Percentiles rank a stretch among this genome's conserved stretches.
Conservation (phyloP, 2,797 vertebrate species). For the Acropternis orthonyx region DNA sequence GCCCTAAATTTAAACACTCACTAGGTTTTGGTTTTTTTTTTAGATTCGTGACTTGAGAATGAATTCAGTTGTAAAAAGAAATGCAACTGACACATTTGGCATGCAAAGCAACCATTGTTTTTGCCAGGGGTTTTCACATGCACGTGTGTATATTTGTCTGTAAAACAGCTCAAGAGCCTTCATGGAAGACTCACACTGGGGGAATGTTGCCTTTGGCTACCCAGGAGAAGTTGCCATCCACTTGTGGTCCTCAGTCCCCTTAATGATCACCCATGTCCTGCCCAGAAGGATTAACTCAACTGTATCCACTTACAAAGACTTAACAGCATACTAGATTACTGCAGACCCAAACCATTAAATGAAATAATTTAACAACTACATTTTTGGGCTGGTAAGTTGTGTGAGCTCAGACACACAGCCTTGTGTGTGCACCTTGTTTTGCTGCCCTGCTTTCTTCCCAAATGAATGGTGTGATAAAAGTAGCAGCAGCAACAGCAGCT, state of each 20-base stretch:
- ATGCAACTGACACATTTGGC: constrained; percentile 47
- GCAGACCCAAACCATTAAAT: constrained; percentile 30
- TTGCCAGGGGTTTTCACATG: background rate
- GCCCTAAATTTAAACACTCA: constrained; percentile 31
- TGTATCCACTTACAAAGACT: background rate
- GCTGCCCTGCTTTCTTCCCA: background rate
- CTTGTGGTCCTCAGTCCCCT: background rate
- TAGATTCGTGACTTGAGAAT: constrained; percentile 15
- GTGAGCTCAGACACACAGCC: constrained; percentile 33
- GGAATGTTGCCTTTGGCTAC: background rate
- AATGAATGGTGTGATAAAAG: constrained; percentile 50
- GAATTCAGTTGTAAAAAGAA: constrained; percentile 51
- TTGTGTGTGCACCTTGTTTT: constrained; percentile 30
- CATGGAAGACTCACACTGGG: background rate
- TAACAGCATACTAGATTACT: background rate
- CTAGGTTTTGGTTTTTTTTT: background rate
- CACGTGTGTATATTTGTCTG: constrained; percentile 29
- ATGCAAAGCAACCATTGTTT: constrained; percentile 60
- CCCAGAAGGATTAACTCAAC: background rate
- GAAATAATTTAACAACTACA: constrained; percentile 27
- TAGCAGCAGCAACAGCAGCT: constrained; percentile 11
- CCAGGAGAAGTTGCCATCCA: background rate
- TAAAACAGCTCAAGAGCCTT: background rate
- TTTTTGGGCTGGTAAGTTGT: background rate
- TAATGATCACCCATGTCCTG: background rate